Percentiles rank a stretch among this genome's conserved stretches.
phyloP scores from a whole-genome alignment of 2,113 vertebrate genomes.

The Condylura cristata region DNA sequence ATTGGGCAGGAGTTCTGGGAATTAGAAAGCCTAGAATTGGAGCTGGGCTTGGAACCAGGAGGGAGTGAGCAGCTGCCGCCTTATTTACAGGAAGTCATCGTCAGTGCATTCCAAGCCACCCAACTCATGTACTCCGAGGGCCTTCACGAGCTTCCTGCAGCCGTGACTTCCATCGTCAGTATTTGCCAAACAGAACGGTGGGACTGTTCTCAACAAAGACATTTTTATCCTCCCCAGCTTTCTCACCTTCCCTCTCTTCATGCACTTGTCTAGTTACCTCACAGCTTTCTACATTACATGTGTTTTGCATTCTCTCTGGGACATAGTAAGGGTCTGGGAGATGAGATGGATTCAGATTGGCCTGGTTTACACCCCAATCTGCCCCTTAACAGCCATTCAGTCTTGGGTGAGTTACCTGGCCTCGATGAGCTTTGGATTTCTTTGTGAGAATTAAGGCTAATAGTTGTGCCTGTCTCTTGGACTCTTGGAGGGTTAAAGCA shows the following conservation, averaged over 20 bases:
- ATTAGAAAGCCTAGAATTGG: not conserved
- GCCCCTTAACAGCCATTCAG: not conserved
- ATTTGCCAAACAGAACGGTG: not conserved
- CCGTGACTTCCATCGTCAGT: not conserved
- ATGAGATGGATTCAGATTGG: not conserved
- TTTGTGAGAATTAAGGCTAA: not conserved
- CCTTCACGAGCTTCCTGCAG: not conserved
- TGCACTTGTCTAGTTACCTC: not conserved
- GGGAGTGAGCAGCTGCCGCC: not conserved
- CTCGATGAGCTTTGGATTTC: not conserved
- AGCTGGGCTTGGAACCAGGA: not conserved
- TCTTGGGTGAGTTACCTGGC: not conserved
- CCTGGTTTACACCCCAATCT: not conserved
- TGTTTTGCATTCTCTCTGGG: not conserved
- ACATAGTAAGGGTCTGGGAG: not conserved
- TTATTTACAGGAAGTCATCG: not conserved
- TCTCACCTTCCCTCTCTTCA: not conserved
- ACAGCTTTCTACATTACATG: not conserved
- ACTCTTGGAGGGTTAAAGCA: too few relatives aligned
- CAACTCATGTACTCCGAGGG: not conserved
- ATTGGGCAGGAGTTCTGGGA: not conserved
- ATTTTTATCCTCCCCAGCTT: not conserved
- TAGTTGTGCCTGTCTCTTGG: not conserved
- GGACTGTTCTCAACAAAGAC: not conserved
- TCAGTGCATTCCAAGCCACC: not conserved